Conservation (phyloP, 1,140 invertebrate species). For the Polypedilum vanderplanki region DNA sequence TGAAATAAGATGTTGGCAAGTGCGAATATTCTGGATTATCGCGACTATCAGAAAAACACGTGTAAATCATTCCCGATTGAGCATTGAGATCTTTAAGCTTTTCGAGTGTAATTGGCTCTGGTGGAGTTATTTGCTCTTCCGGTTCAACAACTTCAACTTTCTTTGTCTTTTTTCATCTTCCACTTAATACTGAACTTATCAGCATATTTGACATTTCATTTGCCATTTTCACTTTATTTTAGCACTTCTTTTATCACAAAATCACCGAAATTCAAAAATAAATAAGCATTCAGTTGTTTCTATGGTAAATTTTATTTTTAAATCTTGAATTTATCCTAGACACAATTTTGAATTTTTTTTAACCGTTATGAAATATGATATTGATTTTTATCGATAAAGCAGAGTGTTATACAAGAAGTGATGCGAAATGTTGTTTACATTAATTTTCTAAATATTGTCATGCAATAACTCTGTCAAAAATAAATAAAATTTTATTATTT, state of each 20-base stretch:
- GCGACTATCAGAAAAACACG: conserved; percentile 48
- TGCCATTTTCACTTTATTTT: conserved; percentile 24
- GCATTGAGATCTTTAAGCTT: conserved; percentile 43
- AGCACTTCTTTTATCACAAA: background rate
- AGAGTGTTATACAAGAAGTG: background rate
- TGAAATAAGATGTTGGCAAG: conserved; percentile 64
- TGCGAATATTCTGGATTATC: conserved; percentile 47
- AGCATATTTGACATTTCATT: conserved; percentile 22
- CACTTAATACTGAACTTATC: conserved; percentile 2
- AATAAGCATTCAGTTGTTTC: background rate
- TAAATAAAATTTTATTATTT: background rate
- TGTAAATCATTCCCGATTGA: conserved; percentile 47
- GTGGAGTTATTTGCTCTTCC: background rate
- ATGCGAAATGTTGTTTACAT: background rate
- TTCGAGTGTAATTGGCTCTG: conserved; percentile 30
- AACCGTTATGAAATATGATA: background rate
- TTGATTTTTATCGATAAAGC: background rate
- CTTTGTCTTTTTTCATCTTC: background rate
- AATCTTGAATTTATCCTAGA: background rate
- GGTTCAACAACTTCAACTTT: background rate
- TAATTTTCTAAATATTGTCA: background rate
- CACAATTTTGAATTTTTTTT: background rate
- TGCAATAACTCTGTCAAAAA: background rate
- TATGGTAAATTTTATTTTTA: background rate
- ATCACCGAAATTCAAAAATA: background rate